These are phyloP conservation scores for Engraulis encrasicolus DNA, from an alignment of 2,113 vertebrate species.

Conservation along the genomic window DNA sequence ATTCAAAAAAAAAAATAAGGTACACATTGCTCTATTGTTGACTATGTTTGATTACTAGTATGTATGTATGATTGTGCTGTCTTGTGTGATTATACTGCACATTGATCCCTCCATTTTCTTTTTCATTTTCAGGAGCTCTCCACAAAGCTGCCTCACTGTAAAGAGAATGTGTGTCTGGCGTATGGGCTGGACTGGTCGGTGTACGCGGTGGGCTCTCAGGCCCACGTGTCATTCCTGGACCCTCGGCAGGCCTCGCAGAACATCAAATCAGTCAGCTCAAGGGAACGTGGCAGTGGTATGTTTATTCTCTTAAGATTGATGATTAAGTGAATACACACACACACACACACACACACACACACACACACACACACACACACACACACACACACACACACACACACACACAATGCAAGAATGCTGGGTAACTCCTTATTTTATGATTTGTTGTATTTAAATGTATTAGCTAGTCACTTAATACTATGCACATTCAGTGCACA, in stretches of 20 bases:
- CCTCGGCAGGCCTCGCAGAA: constrained; percentile 89
- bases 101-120: not conserved
- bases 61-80: too few species aligned
- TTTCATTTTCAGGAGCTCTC: constrained; percentile 84
- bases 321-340: too few species aligned
- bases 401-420: too few species aligned
- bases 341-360: too few species aligned
- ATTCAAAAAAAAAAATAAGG: too few species aligned
- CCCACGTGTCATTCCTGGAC: constrained; percentile 96
- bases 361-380: not conserved
- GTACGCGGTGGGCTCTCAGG: constrained; percentile 96
- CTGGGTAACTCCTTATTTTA: too few species aligned
- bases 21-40: too few species aligned
- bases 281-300: constrained; percentile 94
- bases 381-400: not conserved
- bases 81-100: too few species aligned
- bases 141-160: constrained; percentile 93
- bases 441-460: too few species aligned
- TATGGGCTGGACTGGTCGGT: constrained; percentile 97
- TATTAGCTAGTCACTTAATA: too few species aligned
- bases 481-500: too few species aligned
- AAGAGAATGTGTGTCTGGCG: constrained; percentile 96
- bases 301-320: not conserved
- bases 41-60: too few species aligned
- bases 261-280: constrained; percentile 91